These are phyloP conservation scores for Anolis apletophallus DNA, from an alignment of 2,797 vertebrate species.

Conservation along the genomic window DNA sequence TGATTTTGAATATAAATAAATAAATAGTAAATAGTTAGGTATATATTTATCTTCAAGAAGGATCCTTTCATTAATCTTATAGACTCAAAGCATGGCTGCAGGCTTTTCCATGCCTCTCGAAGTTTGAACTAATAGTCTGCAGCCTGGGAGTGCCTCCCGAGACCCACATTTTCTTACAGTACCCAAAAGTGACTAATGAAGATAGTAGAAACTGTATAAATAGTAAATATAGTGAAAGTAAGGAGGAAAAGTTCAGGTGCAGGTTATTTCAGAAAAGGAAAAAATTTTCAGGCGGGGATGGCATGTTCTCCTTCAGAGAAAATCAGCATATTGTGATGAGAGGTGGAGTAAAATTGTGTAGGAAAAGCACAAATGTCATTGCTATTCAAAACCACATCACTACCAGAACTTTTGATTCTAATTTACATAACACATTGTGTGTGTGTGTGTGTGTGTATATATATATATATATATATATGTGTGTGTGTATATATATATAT, in stretches of 20 bases:
- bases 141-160: conserved; percentile 45
- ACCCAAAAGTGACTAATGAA: conserved; percentile 61
- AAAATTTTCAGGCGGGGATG: not conserved
- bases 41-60: not conserved
- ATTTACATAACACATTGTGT: not conserved
- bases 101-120: conserved; percentile 7
- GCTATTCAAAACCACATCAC: not conserved
- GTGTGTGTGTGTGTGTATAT: no score
- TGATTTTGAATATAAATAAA: not conserved
- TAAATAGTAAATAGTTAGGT: not conserved
- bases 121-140: conserved; percentile 37
- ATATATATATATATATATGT: no score
- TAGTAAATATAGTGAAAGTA: conserved; percentile 52
- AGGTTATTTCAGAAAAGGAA: conserved; percentile 40
- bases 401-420: not conserved
- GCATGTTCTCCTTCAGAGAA: not conserved
- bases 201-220: conserved; percentile 48
- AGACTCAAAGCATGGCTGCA: not conserved
- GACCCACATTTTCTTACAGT: conserved; percentile 43
- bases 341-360: conserved; percentile 8
- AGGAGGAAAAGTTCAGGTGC: conserved; percentile 48
- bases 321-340: conserved; percentile 8
- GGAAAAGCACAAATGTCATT: conserved; percentile 27
- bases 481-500: no score
- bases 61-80: conserved; percentile 16